phyloP scores from a whole-genome alignment of 2,888 invertebrate genomes.

The Sabatieria punctata region DNA sequence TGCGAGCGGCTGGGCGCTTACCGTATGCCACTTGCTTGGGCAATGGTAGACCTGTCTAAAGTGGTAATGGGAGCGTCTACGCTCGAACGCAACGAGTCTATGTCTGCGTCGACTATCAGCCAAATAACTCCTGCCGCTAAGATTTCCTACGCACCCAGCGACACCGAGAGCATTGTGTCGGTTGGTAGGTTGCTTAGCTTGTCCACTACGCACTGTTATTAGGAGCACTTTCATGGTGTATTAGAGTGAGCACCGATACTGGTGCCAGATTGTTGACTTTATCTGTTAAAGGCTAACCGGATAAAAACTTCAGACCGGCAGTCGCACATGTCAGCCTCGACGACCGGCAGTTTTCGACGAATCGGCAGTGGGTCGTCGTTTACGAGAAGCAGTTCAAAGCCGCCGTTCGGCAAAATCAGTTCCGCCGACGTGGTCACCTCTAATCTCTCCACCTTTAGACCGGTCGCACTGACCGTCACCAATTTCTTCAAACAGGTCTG shows the following conservation, averaged over 20 bases:
- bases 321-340: slow-evolving; percentile 3
- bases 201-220: neutral
- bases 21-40: slow-evolving; percentile 87
- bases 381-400: neutral
- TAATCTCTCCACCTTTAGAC: slow-evolving; percentile 58
- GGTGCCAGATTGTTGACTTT: too few relatives aligned
- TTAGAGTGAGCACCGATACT: too few relatives aligned
- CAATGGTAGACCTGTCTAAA: slow-evolving; percentile 53
- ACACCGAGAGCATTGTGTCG: slow-evolving; percentile 1
- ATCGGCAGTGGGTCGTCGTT: slow-evolving; percentile 20
- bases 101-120: slow-evolving; percentile 13
- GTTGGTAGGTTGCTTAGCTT: neutral
- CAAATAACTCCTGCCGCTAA: neutral
- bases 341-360: slow-evolving; percentile 18
- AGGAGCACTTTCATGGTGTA: too few relatives aligned
- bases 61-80: slow-evolving; percentile 11
- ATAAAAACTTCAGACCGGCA: slow-evolving; percentile 5
- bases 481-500: slow-evolving; percentile 75
- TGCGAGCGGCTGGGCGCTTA: slow-evolving; percentile 78
- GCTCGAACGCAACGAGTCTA: slow-evolving; percentile 11
- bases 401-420: neutral
- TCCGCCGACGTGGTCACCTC: too few relatives aligned
- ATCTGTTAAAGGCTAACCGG: neutral
- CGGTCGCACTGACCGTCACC: slow-evolving; percentile 70
- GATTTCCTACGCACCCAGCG: neutral